Conservation (phyloP, 2,113 vertebrate genomes). For the Apodemus speciosus region DNA sequence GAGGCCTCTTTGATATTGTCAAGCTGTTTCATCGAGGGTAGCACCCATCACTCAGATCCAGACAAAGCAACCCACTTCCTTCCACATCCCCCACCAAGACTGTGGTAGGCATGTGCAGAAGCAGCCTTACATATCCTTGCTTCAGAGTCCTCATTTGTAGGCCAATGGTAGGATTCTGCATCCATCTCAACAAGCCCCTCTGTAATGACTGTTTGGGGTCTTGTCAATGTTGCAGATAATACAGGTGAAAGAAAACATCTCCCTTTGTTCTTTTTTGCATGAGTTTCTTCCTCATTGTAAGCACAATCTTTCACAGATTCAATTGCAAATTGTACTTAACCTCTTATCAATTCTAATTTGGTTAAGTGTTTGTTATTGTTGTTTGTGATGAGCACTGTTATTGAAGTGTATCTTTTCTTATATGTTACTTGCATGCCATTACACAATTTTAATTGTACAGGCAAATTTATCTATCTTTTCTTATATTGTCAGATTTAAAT, state of each 20-base stretch:
- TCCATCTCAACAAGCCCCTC: background rate
- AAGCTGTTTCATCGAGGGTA: background rate
- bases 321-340: background rate
- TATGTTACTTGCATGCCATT: background rate
- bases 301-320: background rate
- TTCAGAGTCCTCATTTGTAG: background rate
- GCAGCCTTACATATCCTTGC: accelerated
- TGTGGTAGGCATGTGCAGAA: background rate
- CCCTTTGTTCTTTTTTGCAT: background rate
- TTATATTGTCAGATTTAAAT: background rate
- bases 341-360: background rate
- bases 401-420: background rate
- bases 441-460: background rate
- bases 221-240: background rate
- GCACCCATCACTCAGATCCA: background rate
- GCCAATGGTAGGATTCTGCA: background rate
- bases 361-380: background rate
- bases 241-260: background rate
- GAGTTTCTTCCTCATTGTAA: background rate
- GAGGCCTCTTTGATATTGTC: background rate
- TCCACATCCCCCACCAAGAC: background rate
- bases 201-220: background rate
- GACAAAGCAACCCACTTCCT: background rate
- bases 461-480: background rate
- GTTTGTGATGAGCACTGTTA: background rate